A percentile compares a stretch with the other conserved stretches of the same genome.
Evolutionary conservation across 2,797 vertebrate genomes (phyloP).

Genomic region (Labroides dimidiatus): DNA sequence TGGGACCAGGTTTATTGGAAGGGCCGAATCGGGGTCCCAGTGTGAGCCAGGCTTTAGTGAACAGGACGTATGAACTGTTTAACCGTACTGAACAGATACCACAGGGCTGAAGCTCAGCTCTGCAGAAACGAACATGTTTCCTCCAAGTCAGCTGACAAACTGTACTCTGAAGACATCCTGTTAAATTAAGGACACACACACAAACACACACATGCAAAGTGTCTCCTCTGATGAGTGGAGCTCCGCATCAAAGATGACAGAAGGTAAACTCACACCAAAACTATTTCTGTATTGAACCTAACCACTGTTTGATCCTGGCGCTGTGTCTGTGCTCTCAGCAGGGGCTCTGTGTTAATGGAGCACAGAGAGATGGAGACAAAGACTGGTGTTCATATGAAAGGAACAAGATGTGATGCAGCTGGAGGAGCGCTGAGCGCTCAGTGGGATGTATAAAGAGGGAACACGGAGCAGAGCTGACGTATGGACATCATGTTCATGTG

Average conservation of each 20-base stretch:
- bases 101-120: too few species aligned
- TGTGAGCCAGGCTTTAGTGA: too few species aligned
- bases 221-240: slow-evolving; percentile 54
- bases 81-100: too few species aligned
- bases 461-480: slow-evolving; percentile 40
- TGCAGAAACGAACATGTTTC: too few species aligned
- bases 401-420: slow-evolving; percentile 31
- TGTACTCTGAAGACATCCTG: slow-evolving; percentile 25
- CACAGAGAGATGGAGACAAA: slow-evolving; percentile 47
- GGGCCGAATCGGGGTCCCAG: too few species aligned
- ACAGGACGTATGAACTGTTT: too few species aligned
- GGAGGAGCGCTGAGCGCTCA: slow-evolving; percentile 75
- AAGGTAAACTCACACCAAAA: slow-evolving; percentile 29
- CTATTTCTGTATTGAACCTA: slow-evolving; percentile 48
- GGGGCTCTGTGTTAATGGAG: slow-evolving; percentile 52
- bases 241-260: slow-evolving; percentile 54
- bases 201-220: background rate
- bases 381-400: slow-evolving; percentile 55
- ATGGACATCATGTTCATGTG: slow-evolving; percentile 4
- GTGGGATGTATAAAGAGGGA: slow-evolving; percentile 69
- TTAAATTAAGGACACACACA: slow-evolving; percentile 19
- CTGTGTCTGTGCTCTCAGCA: too few species aligned
- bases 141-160: slow-evolving; percentile 19
- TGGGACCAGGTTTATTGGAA: too few species aligned
- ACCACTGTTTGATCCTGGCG: too few species aligned